Evolutionary conservation across 2,113 vertebrate genomes (phyloP).

Genomic region (Pandion haliaetus): DNA sequence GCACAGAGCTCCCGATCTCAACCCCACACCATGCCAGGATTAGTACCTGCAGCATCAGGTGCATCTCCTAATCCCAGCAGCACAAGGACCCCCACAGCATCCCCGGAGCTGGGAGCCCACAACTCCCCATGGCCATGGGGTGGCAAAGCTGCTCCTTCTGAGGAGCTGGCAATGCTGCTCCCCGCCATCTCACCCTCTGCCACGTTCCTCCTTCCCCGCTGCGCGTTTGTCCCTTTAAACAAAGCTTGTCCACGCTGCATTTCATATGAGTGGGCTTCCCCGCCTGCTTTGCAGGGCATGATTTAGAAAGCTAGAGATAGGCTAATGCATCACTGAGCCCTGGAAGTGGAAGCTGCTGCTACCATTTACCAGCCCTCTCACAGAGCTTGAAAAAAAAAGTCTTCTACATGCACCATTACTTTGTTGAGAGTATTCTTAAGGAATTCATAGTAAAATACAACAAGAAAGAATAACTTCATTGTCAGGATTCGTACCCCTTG

Average conservation of each 20-base stretch:
- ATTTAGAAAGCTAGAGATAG: neutral
- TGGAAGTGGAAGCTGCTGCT: neutral
- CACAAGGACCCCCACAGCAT: neutral
- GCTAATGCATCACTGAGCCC: neutral
- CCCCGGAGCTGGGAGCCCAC: fast-evolving
- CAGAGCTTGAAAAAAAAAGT: neutral
- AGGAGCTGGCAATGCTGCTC: neutral
- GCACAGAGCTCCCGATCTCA: neutral
- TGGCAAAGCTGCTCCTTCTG: neutral
- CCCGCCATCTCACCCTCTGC: neutral
- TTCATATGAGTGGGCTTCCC: fast-evolving
- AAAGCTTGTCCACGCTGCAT: neutral
- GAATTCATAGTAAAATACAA: neutral
- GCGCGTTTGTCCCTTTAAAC: neutral
- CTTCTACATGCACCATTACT: neutral
- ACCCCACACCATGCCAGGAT: no score
- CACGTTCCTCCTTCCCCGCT: fast-evolving
- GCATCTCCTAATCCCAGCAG: neutral
- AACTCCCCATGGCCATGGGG: neutral
- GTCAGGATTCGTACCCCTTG: neutral
- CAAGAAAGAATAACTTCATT: neutral
- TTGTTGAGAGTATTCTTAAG: neutral
- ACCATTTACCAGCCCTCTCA: neutral
- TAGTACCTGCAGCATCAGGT: neutral
- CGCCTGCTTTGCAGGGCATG: fast-evolving